phyloP scores from a whole-genome alignment of 2,113 vertebrate genomes.

The Dendrocopos noguchii region DNA sequence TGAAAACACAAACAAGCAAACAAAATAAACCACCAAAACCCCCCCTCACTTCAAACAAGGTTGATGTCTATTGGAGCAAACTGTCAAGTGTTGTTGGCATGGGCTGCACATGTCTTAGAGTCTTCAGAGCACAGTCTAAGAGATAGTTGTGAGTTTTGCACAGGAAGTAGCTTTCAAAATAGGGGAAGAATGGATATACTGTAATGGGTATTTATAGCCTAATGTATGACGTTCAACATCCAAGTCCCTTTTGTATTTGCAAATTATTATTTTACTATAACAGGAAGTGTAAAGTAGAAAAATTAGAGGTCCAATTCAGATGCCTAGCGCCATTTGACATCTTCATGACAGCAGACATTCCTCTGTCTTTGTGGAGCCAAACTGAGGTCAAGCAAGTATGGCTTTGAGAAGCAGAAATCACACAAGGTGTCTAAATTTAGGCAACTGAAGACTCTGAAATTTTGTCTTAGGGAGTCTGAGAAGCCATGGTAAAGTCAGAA shows the following conservation, averaged over 20 bases:
- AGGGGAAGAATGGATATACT: not conserved
- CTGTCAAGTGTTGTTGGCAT: not conserved
- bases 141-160: not conserved
- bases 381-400: not conserved
- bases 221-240: not conserved
- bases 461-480: not conserved
- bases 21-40: no score
- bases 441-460: not conserved
- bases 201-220: not conserved
- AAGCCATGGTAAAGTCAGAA: not conserved
- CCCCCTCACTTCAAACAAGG: not conserved
- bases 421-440: not conserved
- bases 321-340: not conserved
- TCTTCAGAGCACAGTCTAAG: not conserved
- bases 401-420: not conserved
- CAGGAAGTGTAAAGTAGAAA: not conserved
- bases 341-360: not conserved
- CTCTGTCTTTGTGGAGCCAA: not conserved
- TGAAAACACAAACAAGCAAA: no score
- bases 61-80: not conserved
- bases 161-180: fast-evolving
- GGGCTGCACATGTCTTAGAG: not conserved
- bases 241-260: not conserved
- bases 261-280: not conserved
- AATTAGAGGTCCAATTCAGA: not conserved